A percentile compares a stretch with the other conserved stretches of the same genome.
Evolutionary conservation across 2,888 invertebrate species (phyloP).

Genomic region (Imbricaverruca yamaguchii): DNA sequence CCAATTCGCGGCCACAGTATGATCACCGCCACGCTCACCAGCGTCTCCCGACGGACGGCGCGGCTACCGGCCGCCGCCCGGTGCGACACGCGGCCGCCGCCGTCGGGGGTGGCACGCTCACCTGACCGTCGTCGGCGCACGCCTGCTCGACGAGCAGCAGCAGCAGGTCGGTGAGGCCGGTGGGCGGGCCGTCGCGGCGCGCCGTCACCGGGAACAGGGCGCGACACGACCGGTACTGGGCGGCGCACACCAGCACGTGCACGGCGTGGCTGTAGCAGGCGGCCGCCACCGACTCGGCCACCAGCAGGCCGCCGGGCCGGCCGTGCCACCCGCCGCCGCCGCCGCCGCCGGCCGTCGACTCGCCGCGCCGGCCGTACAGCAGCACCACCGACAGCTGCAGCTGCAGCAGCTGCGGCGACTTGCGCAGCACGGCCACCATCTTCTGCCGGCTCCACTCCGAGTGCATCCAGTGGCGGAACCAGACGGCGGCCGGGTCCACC

Average conservation of each 20-base stretch:
- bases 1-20: too few species aligned
- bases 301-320: neutral
- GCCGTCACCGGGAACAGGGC: neutral
- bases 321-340: neutral
- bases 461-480: slow-evolving; percentile 26
- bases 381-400: neutral
- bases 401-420: slow-evolving; percentile 17
- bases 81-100: neutral
- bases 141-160: neutral
- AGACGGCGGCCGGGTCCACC: slow-evolving; percentile 25
- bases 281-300: neutral
- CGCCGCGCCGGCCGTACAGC: neutral
- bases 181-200: neutral
- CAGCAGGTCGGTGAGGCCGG: neutral
- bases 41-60: too few species aligned
- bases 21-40: too few species aligned
- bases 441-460: slow-evolving; percentile 21
- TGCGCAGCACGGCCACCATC: neutral
- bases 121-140: neutral
- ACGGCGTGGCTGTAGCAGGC: slow-evolving; percentile 2
- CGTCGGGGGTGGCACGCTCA: too few species aligned
- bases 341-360: neutral
- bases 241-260: neutral
- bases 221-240: neutral
- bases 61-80: neutral